Conservation (phyloP, 2,797 vertebrate genomes). For the Tympanoctomys barrerae region DNA sequence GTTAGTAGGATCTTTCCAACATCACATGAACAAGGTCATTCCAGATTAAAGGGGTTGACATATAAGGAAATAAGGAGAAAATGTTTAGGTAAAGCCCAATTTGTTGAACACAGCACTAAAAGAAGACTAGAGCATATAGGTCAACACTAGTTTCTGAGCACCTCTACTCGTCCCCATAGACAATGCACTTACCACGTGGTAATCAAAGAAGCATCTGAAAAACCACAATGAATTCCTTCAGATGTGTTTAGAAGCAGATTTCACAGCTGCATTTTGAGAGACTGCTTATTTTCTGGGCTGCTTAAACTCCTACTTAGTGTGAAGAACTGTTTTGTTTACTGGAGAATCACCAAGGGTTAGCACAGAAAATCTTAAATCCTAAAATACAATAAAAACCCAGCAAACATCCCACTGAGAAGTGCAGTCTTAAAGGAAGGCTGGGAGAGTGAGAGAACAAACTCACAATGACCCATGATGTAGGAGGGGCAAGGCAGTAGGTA, state of each 20-base stretch:
- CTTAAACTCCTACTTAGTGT: neutral
- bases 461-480: rapidly evolving
- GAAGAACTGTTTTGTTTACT: neutral
- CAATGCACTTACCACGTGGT: neutral
- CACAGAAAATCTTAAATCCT: neutral
- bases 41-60: neutral
- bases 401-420: neutral
- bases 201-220: neutral
- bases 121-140: too few relatives aligned
- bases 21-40: neutral
- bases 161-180: neutral
- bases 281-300: neutral
- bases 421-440: neutral
- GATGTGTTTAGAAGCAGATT: conserved; percentile 12
- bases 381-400: neutral
- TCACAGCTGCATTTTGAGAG: neutral
- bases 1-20: neutral
- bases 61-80: neutral
- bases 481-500: neutral
- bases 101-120: neutral
- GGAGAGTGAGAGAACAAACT: neutral
- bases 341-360: neutral
- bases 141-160: neutral
- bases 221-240: neutral
- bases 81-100: neutral